Evolutionary conservation across 2,888 invertebrate species (phyloP), one percentile per base, ranked within the genome.

Genomic region (Andrena minutula): DNA sequence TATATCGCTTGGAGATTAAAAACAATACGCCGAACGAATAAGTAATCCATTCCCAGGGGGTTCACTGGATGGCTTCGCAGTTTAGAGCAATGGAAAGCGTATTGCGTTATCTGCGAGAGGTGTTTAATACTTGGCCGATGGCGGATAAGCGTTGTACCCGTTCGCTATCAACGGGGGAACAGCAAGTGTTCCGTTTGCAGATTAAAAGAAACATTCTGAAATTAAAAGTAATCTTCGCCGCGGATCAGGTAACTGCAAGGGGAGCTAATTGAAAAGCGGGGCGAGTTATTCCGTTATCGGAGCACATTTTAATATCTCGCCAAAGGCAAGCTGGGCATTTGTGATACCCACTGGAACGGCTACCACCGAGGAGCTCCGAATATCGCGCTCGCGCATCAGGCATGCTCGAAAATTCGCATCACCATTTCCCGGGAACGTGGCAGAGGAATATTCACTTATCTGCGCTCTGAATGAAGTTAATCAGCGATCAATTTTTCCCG

Each of bases 251-350:
- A 56, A 56, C 23, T 26, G 56, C 23, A 8, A 56, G 23, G 56
- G 56, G 56, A 56, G 23, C 23, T 20, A 56, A 56, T 56, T 56
- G 23, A 56, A 56, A 56, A 56, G 56, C 20, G 23, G 56, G 28
- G 16, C 47, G 20, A 16, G 30, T 30, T n/a, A 26, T 56, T 10
- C 23, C 10, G 23, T 56, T 23, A 53, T 53, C 53, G 23, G 56
- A 0, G 56, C 10, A 23, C 23, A 56, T 23, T 56, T 56, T 56
- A 56, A 56, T 23, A 56, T 23, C 23, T 26, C 23, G 20, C 56
- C 56, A 10, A 56, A 56, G 56, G 56, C 56, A 26, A 56, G 23
- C 23, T 26, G 41, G 41, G 41, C 41, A 16, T 56, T 56, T 26
- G 56, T 56, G 23, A 10, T 10, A 23, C 56, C 23, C 20, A 12